A percentile compares a stretch with the other conserved stretches of the same genome.
phyloP scores from a whole-genome alignment of 2,888 invertebrate genomes.

The Volucella zonaria region DNA sequence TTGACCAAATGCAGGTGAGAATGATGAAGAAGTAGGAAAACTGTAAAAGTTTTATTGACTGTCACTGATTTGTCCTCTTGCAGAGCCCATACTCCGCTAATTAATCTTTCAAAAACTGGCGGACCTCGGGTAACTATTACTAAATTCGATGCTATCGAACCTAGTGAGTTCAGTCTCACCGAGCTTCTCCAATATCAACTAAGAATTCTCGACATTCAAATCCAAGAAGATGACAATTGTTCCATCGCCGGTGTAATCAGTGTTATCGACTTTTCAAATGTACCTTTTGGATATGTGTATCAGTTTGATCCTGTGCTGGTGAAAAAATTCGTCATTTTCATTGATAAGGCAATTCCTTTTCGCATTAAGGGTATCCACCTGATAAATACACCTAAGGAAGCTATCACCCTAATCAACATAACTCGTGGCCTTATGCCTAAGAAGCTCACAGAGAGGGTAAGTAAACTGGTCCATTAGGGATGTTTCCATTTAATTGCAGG shows the following conservation, averaged over 20 bases:
- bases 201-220: constrained; percentile 84
- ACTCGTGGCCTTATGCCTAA: constrained; percentile 84
- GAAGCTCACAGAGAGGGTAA: constrained; percentile 85
- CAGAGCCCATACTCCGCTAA: constrained; percentile 76
- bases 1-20: constrained; percentile 81
- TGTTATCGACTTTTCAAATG: constrained; percentile 84
- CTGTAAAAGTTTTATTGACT: background rate
- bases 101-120: constrained; percentile 78
- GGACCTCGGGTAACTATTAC: constrained; percentile 83
- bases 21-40: background rate
- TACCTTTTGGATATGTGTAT: constrained; percentile 83
- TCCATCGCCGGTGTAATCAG: constrained; percentile 82
- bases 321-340: constrained; percentile 83
- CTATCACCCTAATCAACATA: constrained; percentile 83
- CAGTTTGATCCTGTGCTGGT: constrained; percentile 83
- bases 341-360: constrained; percentile 85
- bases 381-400: constrained; percentile 83
- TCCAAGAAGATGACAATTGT: constrained; percentile 85
- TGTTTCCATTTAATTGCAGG: background rate
- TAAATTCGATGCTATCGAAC: constrained; percentile 81
- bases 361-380: constrained; percentile 85
- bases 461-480: constrained; percentile 75
- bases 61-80: background rate
- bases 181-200: constrained; percentile 84
- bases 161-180: constrained; percentile 80